These are phyloP conservation scores for Porites australiensis DNA, from an alignment of 64 coral and sea anemone species.

Conservation along the genomic window DNA sequence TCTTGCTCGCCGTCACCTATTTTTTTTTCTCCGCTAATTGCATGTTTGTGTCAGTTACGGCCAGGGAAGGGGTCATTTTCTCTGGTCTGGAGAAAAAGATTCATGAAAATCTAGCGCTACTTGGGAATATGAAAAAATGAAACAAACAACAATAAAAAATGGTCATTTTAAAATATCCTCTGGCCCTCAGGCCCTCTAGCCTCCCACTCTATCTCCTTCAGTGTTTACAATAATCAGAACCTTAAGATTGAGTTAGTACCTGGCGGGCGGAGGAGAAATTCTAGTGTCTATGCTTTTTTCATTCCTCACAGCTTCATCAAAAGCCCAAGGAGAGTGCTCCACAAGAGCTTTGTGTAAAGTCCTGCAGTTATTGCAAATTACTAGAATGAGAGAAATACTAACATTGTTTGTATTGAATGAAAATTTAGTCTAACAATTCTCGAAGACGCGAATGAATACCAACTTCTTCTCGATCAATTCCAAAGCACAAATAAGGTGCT, in stretches of 20 bases:
- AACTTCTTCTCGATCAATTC: too few species aligned
- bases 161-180: neutral
- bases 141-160: too few species aligned
- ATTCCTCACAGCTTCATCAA: neutral
- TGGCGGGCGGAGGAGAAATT: neutral
- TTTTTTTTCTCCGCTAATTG: conserved; percentile 16
- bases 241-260: neutral
- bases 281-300: neutral
- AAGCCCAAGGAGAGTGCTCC: neutral
- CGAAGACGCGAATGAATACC: too few species aligned
- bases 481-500: too few species aligned
- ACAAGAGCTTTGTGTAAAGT: neutral
- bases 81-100: neutral
- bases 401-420: neutral
- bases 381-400: neutral
- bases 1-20: neutral
- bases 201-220: too few species aligned
- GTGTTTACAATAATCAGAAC: too few species aligned
- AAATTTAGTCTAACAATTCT: neutral
- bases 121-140: too few species aligned
- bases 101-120: too few species aligned
- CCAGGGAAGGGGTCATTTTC: conserved; percentile 10
- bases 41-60: neutral
- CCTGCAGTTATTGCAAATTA: neutral
- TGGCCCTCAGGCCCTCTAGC: neutral